Evolutionary conservation across 2,888 invertebrate genomes (phyloP), one percentile per base, ranked within the genome.

Genomic region (Bedellia somnulentella): DNA sequence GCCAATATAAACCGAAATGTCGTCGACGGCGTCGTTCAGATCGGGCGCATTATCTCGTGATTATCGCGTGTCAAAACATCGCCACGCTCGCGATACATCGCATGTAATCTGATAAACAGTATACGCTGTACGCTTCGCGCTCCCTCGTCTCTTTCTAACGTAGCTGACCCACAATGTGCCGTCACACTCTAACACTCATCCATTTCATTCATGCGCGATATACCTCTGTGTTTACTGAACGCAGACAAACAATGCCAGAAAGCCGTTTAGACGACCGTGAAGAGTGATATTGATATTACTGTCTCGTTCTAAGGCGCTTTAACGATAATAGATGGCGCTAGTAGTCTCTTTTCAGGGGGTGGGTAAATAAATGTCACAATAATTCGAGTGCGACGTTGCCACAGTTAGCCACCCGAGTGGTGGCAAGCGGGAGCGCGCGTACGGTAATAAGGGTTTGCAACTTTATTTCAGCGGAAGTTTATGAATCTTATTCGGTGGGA

Each of bases 51-150:
- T 77, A 77, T 73, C 76, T 73, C 60, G 64, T 71, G 73, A 76
- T 76, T 76, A 76, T 77, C 77, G 73, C 73, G 75, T 76, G 77
- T 77, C 76, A 77, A 76, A 77, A 77, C 76, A 77, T 76, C 70
- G 67, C 70, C 75, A 73, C 71, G 67, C 73, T 71, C 68, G 70
- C 76, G 71, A 73, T 77, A 75, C 75, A 73, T 73, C 73, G 73
- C 73, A 67, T 76, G 71, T 73, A 76, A 77, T 77, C 75, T 71
- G 75, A 76, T 77, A 76, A 78, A 73, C 73, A 79, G 78, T 78
- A 78, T 77, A 78, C 76, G 60, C 67, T 63, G 66, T 23, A 10
- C 62, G 63, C 32, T 32, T 71, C 67, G 60, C 60, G 60, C 68
- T 63, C 44, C 42, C 44, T 34, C 45, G 42, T 67, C 64, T 41